Base-by-base conservation (phyloP, 2,888 invertebrate species). In the Unio delphinus region DNA sequence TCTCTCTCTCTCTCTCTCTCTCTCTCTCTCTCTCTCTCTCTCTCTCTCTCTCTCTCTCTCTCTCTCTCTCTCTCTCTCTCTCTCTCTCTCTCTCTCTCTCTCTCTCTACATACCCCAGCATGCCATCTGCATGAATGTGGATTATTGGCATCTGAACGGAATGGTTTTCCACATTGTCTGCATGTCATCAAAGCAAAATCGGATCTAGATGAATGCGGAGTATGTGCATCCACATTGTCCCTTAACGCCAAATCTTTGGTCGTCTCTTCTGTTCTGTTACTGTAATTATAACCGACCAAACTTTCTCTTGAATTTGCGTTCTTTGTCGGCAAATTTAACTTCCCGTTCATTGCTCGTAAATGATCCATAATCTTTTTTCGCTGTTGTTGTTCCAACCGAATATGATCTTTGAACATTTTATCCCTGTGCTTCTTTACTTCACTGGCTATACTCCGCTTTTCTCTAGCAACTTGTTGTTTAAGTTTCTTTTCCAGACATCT, bases 401-500 rank as follows among this genome's bases (percentile, higher is more conserved):
- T 66, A 57, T 74, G 78, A 34, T 80, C 76, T 55, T 67, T 75
- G 11, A 71, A 70, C 2, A 83, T 67, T 64, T 72, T 70, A 28
- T 76, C 73, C 7, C 80, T 67, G 67, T 84, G 84, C 66, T 69
- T 70, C 56, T 73, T 76, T 2, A 82, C 78, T 58, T 81, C 80
- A 15, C 72, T 68, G 55, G 75, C 75, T 2, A 79, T 70, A 3
- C 61, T 72, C 61, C 80, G 76, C 17, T 75, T 63, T 61, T 82
- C 83, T 11, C 79, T 67, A 18, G 80, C 80, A 20, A 85, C 74
- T 65, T 83, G 82, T 64, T 85, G 83, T 28, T 81, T 81, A 17
- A 85, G 73, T 68, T 82, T 82, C 68, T 79, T 78, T 70, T 83
- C 83, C 61, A 85, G 71, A 68, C 85, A 85, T 23, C 76, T 68